Evolutionary conservation across 2,113 vertebrate genomes (phyloP), one percentile per base, ranked within the genome.

Genomic region (Pollachius pollachius): DNA sequence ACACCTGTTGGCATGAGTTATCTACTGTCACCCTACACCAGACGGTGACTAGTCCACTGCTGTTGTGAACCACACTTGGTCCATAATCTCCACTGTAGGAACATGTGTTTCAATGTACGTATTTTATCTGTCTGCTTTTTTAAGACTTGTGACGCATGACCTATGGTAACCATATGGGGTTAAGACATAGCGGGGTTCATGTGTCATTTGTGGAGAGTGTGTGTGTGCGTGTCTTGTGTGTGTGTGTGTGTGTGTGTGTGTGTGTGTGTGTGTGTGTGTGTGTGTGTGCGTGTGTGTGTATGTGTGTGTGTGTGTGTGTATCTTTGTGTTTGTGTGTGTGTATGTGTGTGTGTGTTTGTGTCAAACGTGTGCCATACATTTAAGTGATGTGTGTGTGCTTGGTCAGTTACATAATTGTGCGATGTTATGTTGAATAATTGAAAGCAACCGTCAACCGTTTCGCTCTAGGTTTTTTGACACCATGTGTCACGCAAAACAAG

Each of bases 401-500:
- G 41, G 41, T 48, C 41, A 13, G 8, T 7, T 48, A 48, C 41
- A 48, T 48, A 13, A 12, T 52, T 68, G 56, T 65, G 67, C 18
- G 57, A n/a, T 37, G 23, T 63, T 52, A 41, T 27, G 57, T 78
- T 34, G 70, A 68, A 70, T 69, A 71, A 82, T 80, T 77, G 77
- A 69, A 58, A 71, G 56, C 71, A 68, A 72, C 77, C 73, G 72
- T 79, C 74, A 76, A 69, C 75, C 67, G 67, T 85, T 78, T 81
- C 74, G 78, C 58, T 70, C n/a, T 54, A 3, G 56, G 59, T 25
- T 66, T 66, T 66, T 52, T 75, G 72, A 79, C 73, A 78, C 62
- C 78, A 78, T 74, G 67, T 84, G 86, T 90, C 81, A 88, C 67
- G 81, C 78, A 80, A 78, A 86, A 82, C 81, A 84, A 88, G 81